Evolutionary conservation across 2,797 vertebrate genomes (phyloP), one percentile per base, ranked within the genome.

Genomic region (Odontamblyopus lacepedii): DNA sequence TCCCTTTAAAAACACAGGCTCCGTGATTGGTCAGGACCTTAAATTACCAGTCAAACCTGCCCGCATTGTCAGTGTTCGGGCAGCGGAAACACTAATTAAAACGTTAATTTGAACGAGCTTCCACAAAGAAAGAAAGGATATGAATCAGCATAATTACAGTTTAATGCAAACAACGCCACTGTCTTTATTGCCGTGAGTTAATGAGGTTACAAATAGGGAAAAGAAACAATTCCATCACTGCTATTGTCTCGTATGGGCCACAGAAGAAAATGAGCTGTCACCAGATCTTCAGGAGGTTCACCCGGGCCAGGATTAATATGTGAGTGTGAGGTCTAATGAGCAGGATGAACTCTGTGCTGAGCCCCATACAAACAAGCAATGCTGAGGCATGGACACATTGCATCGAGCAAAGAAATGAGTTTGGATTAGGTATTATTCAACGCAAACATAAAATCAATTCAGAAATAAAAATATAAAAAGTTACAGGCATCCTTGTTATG

Each of bases 181-280:
- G 91, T 93, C 91, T 93, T 93, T 90, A 91, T 91, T 91, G 81
- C 91, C 89, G 91, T 89, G 87, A 87, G 87, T 91, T 93, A 94
- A 94, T 92, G 91, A 94, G 89, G 91, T 93, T 93, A 92, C 86
- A 84, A 87, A 73, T 61, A 73, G 56, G 38, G 56, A 48, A 66
- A 70, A 73, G 56, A 27, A 81, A 89, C 82, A 89, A 87, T 87
- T 92, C 88, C 87, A 90, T 93, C 88, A 91, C 79, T 61, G 74
- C 87, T 88, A 83, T 91, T 88, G 90, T 91, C 89, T 92, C 85
- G 78, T 79, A 76, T 78, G 77, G 87, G 85, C 88, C 87, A 83
- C 81, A 75, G 41, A 87, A 77, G 86, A 88, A 89, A 93, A 93
- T 91, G 89, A 93, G 87, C 88, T 90, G 91, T 87, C 91, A 91